Conservation (phyloP, 1,140 invertebrate species). For the Helicorthomorpha holstii region DNA sequence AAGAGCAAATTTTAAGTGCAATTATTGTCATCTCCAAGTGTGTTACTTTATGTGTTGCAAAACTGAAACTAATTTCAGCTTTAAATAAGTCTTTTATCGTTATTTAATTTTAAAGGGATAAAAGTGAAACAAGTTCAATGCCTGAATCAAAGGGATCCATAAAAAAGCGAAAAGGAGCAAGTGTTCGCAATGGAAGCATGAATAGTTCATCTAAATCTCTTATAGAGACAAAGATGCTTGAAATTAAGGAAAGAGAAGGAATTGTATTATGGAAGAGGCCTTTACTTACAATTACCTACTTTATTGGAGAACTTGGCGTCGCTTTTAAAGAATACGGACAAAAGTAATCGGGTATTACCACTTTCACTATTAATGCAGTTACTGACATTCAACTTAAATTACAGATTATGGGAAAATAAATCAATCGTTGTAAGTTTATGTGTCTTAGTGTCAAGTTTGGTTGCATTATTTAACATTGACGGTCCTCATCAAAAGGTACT, state of each 20-base stretch:
- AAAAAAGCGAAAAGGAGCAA: background rate
- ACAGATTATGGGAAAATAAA: background rate
- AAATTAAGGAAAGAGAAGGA: slow-evolving; percentile 30
- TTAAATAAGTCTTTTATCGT: no score
- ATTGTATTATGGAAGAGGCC: slow-evolving; percentile 77
- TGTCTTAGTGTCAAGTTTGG: background rate
- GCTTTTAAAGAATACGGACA: slow-evolving; percentile 37
- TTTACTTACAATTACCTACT: slow-evolving; percentile 64
- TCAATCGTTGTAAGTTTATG: background rate
- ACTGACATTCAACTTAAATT: background rate
- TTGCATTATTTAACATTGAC: background rate
- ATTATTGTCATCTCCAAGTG: no score
- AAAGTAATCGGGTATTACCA: slow-evolving; percentile 18
- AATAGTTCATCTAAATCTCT: background rate
- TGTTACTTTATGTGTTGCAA: no score
- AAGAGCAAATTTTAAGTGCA: no score
- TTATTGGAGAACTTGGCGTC: slow-evolving; percentile 50
- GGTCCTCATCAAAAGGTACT: background rate
- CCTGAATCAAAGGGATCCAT: background rate
- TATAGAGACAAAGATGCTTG: background rate
- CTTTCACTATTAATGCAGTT: background rate
- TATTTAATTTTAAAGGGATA: background rate
- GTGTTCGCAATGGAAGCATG: background rate
- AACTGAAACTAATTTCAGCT: no score
- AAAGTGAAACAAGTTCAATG: background rate